phyloP scores from a whole-genome alignment of 2,113 vertebrate species.

The Mastomys coucha region DNA sequence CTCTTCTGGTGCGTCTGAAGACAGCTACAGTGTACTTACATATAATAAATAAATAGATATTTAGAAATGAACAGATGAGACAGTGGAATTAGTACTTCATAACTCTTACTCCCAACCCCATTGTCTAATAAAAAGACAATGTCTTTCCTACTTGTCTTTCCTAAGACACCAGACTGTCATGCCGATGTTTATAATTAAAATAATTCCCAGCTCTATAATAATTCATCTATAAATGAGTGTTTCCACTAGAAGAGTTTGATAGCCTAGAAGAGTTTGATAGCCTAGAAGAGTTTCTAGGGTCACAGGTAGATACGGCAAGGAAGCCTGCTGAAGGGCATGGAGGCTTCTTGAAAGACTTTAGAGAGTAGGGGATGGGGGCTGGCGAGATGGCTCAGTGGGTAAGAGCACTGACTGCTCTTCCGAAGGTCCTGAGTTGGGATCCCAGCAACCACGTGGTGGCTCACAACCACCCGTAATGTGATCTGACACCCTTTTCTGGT shows the following conservation, averaged over 20 bases:
- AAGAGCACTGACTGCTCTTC: too few relatives aligned
- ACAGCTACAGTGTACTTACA: too few relatives aligned
- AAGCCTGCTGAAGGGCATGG: neutral
- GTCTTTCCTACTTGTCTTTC: neutral
- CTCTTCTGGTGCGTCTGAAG: too few relatives aligned
- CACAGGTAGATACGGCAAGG: neutral
- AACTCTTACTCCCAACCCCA: neutral
- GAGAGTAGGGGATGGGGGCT: too few relatives aligned
- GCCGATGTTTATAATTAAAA: neutral
- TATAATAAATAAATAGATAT: too few relatives aligned
- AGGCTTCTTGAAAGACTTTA: neutral
- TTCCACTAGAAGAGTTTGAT: neutral
- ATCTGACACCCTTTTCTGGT: too few relatives aligned
- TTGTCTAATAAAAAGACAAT: neutral
- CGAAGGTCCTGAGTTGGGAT: too few relatives aligned
- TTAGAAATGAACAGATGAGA: neutral
- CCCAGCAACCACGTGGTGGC: too few relatives aligned
- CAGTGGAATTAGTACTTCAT: neutral
- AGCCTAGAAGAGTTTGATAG: neutral
- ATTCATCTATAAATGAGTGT: neutral
- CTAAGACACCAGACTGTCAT: neutral
- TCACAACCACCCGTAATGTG: too few relatives aligned
- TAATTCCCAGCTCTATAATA: neutral
- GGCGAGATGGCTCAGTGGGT: too few relatives aligned
- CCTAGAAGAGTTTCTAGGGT: neutral